Percentiles rank a stretch among this genome's conserved stretches.
phyloP scores from a whole-genome alignment of 2,113 vertebrate genomes.

The Anser cygnoides region DNA sequence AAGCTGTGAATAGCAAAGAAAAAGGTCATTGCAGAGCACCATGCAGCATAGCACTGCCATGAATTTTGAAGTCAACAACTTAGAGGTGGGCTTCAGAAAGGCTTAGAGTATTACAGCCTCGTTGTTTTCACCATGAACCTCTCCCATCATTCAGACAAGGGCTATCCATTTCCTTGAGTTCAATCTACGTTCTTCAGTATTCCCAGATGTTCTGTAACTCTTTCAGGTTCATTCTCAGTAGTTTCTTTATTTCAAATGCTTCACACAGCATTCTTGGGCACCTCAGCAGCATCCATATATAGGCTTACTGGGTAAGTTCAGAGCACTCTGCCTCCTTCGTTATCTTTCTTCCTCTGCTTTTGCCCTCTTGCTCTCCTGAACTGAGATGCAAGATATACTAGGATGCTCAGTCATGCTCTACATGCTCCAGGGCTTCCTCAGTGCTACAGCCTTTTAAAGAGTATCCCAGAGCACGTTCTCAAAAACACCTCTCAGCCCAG shows the following conservation, averaged over 20 bases:
- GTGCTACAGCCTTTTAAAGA: background rate
- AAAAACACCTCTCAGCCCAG: background rate
- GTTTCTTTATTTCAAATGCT: background rate
- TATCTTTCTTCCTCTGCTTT: background rate
- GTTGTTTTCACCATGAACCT: background rate
- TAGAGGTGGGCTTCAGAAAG: background rate
- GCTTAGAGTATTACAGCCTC: background rate
- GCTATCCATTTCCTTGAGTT: background rate
- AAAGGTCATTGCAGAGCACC: background rate
- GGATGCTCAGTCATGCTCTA: background rate
- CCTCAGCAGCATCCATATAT: background rate
- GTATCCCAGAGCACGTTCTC: background rate
- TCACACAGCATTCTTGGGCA: background rate
- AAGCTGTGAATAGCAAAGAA: background rate
- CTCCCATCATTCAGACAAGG: background rate
- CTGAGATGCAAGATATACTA: background rate
- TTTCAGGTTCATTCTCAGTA: background rate
- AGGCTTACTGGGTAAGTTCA: background rate
- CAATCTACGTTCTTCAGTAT: background rate
- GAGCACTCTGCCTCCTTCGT: background rate
- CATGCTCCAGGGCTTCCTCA: background rate
- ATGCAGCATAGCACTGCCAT: background rate
- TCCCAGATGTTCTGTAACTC: background rate
- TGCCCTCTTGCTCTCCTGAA: background rate
- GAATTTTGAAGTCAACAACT: background rate